Base-by-base conservation (phyloP, 2,113 vertebrate species). In the Hypocryptadius cinnamomeus region DNA sequence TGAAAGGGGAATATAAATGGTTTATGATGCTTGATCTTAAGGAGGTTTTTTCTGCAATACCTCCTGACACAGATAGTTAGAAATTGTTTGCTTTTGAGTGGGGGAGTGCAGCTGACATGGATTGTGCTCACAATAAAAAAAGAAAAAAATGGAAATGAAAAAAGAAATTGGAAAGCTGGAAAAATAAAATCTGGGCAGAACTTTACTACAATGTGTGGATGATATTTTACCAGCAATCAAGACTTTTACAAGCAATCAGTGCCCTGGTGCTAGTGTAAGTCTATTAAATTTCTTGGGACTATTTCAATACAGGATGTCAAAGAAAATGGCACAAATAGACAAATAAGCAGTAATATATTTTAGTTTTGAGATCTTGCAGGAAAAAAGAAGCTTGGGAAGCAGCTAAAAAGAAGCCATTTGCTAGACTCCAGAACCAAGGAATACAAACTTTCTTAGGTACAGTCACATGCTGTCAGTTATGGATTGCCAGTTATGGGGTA, bases 211-310 rank as follows among this genome's bases (percentile, higher is more conserved):
- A 28, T 23, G 15, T 23, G 7, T 16, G 28, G 47, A 53, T 53
- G 10, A 61, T n/a, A 61, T n/a, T 70, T 39, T 30, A 9, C 7
- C 28, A 45, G 39, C 54, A 53, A n/a, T 39, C 59, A 61, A 39
- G 35, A 61, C 25, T 39, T 59, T 37, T 18, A 60, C 23, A 37
- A 8, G n/a, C 23, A 60, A 60, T 60, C n/a, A 27, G 23, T 61
- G 39, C 28, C 39, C 39, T 0, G 0, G 24, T 45, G 23, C 18
- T 45, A 13, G 8, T 45, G 15, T 60, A 69, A 69, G 10, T n/a
- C 19, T 53, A 8, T 16, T 45, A n/a, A 28, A 60, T 61, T 45
- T 53, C 54, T 24, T 39, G n/a, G 23, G 24, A n/a, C 7, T 53
- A 5, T 53, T 23, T 86, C 30, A 19, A 45, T 45, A 69, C 11